Evolutionary conservation across 2,888 invertebrate species (phyloP), one percentile per base, ranked within the genome.

Genomic region (Harmothoe impar): DNA sequence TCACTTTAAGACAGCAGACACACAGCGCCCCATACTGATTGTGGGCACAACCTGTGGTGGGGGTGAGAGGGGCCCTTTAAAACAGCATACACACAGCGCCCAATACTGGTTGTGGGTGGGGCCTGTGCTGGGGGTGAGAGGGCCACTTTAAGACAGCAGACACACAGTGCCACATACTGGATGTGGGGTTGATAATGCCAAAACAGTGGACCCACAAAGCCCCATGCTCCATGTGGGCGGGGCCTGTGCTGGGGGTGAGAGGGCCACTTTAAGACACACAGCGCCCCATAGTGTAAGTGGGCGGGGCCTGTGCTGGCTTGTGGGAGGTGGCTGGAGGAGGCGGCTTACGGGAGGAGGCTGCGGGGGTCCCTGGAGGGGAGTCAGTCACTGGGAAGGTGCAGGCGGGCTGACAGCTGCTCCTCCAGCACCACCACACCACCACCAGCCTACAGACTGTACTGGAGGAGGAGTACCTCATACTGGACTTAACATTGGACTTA

Each of bases 331-430:
- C 62, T 12, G 62, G 62, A 20, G 62, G 62, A 3, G 62, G 62
- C 7, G 62, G 3, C 3, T 12, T 15, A 62, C 62, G 3, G 62
- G 62, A 20, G 7, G 62, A 3, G 12, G 7, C 12, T 3, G 62
- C 1, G 62, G 62, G 62, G 20, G 62, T 62, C 62, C 62, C 62
- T 62, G 62, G 7, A 62, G 62, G 20, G n/a, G 62, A 5, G 62
- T 62, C 62, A 62, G 62, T 62, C 62, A 62, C 12, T 20, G 20
- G 7, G 62, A 20, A n/a, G 23, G 62, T 62, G 62, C n/a, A n/a
- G 62, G 62, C 62, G 62, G 62, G 62, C 62, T 62, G 62, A 62
- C 62, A 62, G 62, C 62, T 62, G 62, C 62, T 20, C 62, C 62
- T 3, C 62, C 3, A 3, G 10, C 43, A 43, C 43, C 43, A 43